A percentile compares a stretch with the other conserved stretches of the same genome.
phyloP scores from a whole-genome alignment of 2,797 vertebrate genomes.

The Adrianichthys oophorus region DNA sequence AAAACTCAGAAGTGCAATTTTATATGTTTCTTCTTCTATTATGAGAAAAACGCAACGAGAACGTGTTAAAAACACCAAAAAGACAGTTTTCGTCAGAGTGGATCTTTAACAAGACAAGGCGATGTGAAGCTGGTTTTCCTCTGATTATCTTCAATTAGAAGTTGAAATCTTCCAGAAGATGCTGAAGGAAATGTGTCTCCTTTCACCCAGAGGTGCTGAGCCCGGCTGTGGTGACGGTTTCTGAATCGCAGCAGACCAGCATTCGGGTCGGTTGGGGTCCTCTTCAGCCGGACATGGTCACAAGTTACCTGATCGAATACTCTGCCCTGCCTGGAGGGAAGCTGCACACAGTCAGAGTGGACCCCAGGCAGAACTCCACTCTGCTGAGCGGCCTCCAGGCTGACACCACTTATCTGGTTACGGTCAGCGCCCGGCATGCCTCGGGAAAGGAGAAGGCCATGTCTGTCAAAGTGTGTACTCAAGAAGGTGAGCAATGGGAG shows the following conservation, averaged over 20 bases:
- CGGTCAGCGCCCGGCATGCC: constrained; percentile 81
- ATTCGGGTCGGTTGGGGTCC: constrained; percentile 91
- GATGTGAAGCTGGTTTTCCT: too few relatives aligned
- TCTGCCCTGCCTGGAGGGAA: constrained; percentile 82
- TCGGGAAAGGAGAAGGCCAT: constrained; percentile 87
- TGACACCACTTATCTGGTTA: constrained; percentile 90
- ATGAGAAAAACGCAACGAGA: too few relatives aligned
- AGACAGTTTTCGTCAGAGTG: too few relatives aligned
- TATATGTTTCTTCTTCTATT: too few relatives aligned
- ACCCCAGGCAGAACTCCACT: constrained; percentile 78
- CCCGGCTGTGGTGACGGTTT: constrained; percentile 82
- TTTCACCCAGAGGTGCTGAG: constrained; percentile 75
- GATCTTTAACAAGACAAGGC: too few relatives aligned
- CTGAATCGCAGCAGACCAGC: constrained; percentile 80
- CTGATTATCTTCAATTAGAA: too few relatives aligned
- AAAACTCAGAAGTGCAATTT: too few relatives aligned
- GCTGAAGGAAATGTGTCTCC: neutral
- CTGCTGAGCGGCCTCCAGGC: constrained; percentile 83
- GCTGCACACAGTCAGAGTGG: constrained; percentile 71
- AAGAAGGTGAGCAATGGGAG: constrained; percentile 77
- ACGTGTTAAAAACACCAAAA: too few relatives aligned
- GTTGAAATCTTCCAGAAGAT: too few relatives aligned
- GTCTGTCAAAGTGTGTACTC: constrained; percentile 90
- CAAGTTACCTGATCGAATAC: constrained; percentile 83
- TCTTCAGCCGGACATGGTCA: constrained; percentile 68